phyloP scores from a whole-genome alignment of 2,113 vertebrate genomes.

The Trochalopteron elliotii region DNA sequence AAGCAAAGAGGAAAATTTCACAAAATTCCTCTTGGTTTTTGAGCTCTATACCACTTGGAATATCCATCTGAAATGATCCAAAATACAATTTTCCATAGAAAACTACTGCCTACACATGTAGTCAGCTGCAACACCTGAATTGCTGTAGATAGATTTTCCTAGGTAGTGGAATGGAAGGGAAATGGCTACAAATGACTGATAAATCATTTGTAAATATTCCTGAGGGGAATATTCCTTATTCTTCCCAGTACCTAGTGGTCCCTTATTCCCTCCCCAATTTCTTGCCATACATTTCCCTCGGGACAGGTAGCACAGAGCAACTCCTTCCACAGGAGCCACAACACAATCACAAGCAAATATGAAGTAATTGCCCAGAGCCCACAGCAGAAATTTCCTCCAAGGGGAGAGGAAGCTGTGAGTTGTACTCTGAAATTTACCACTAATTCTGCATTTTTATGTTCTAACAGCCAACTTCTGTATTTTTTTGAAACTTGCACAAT shows the following conservation, averaged over 20 bases:
- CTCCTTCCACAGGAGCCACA: neutral
- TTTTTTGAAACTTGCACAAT: neutral
- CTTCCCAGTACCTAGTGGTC: neutral
- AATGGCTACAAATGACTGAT: neutral
- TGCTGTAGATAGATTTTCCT: neutral
- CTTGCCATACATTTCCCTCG: neutral
- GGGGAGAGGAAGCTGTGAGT: too few relatives aligned
- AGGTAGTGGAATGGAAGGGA: neutral
- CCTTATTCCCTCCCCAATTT: neutral
- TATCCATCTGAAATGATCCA: neutral
- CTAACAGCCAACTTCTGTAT: neutral
- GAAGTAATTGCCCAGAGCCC: neutral
- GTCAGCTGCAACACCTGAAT: neutral
- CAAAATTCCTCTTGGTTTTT: neutral
- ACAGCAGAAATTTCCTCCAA: neutral
- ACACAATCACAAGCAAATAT: neutral
- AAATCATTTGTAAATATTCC: neutral
- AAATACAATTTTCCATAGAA: neutral
- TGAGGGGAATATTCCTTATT: neutral
- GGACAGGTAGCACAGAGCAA: neutral
- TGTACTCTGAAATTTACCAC: neutral
- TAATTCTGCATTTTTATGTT: neutral
- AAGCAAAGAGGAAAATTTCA: neutral
- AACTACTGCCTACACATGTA: neutral
- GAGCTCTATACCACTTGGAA: neutral